Evolutionary conservation across 2,888 invertebrate species (phyloP).

Genomic region (Hedychridium roseum): DNA sequence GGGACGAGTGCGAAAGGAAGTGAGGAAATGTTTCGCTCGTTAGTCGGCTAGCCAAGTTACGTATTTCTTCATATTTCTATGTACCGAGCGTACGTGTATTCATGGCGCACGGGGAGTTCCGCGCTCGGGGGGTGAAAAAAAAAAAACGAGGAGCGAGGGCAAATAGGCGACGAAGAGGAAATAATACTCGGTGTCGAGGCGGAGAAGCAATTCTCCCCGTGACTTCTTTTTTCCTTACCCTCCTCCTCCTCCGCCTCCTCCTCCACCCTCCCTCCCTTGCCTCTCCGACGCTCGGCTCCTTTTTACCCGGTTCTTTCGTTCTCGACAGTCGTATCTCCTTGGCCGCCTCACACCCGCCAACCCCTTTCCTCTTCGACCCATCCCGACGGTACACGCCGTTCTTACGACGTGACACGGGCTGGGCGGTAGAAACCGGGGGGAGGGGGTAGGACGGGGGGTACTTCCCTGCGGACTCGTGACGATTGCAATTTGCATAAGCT

Average conservation of each 20-base stretch:
- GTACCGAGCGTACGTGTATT: too few relatives aligned
- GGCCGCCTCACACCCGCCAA: too few relatives aligned
- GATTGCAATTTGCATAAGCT: constrained; percentile 41
- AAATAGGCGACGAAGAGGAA: constrained; percentile 45
- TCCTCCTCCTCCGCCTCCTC: constrained; percentile 1
- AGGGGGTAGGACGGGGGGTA: constrained; percentile 11
- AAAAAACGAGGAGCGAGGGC: constrained; percentile 20
- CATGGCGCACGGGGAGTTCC: neutral
- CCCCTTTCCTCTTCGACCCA: neutral
- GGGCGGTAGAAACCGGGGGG: neutral
- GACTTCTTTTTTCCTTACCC: constrained; percentile 23
- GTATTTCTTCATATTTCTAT: too few relatives aligned
- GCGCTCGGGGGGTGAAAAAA: too few relatives aligned
- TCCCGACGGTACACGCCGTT: neutral
- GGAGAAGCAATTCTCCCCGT: constrained; percentile 46
- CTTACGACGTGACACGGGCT: constrained; percentile 15
- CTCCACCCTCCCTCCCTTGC: constrained; percentile 2
- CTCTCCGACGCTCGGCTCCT: constrained; percentile 3
- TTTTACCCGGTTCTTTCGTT: constrained; percentile 1
- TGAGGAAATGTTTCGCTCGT: too few relatives aligned
- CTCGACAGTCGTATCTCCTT: neutral
- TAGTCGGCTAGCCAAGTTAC: too few relatives aligned
- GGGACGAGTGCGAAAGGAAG: too few relatives aligned
- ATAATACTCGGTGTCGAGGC: constrained; percentile 41
- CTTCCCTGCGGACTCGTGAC: constrained; percentile 17